Base-by-base conservation (phyloP, 2,888 invertebrate genomes). In the Ctenicera cuprea region DNA sequence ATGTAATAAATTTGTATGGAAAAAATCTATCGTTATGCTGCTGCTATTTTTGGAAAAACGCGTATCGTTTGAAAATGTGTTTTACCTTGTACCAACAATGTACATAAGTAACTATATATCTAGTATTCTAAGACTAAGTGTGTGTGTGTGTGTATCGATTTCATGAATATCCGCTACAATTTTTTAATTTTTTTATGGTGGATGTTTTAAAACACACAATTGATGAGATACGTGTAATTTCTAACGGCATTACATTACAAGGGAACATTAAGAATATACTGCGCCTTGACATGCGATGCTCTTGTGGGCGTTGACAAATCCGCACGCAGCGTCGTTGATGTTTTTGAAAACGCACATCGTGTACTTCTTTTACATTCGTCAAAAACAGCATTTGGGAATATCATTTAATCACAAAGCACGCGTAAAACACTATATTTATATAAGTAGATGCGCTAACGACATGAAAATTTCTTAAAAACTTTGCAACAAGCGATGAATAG, bases 251-350 rank as follows among this genome's bases (percentile, higher is more conserved):
- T 83, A 85, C 81, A 80, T 83, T 84, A 83, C 82, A 83, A 82
- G 80, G 83, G 83, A 83, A 85, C 85, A 85, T 86, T 86, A 85
- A 84, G 84, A 85, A 83, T 82, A 85, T 86, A 86, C 84, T 85
- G 84, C 85, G 76, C 76, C 80, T 80, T 80, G 82, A 81, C 87
- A 87, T 86, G 87, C 87, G 82, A 86, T 80, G 82, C 79, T 83
- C 79, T 77, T 77, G 86, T 83, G 85, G 86, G 86, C 86, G 86
- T 84, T 84, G 86, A 86, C 86, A 85, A 83, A 82, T 83, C 83
- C 82, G 84, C 86, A 87, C 86, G 86, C 85, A 84, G 70, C 74
- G 41, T 69, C 63, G 67, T 54, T 75, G 74, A 75, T 75, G 72
- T 69, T 72, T 72, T 72, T 72, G 59, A 67, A 72, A 75, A 71